phyloP scores from a whole-genome alignment of 2,888 invertebrate species.

The Bellardia pandia region DNA sequence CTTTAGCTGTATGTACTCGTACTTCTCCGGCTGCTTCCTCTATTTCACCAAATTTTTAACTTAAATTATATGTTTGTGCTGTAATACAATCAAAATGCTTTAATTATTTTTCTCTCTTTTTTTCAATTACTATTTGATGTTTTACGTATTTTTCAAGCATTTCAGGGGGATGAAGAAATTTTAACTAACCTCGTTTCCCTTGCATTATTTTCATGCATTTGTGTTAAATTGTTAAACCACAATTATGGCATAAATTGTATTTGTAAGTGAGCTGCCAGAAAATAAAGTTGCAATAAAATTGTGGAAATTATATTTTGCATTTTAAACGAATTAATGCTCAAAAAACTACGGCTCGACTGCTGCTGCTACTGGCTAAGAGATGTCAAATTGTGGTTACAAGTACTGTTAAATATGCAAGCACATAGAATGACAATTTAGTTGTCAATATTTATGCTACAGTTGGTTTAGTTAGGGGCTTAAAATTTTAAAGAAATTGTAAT shows the following conservation, averaged over 20 bases:
- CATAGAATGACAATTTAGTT: constrained; percentile 35
- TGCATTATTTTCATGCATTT: not conserved
- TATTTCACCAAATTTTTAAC: not conserved
- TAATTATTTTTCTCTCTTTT: not conserved
- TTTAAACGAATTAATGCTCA: constrained; percentile 4
- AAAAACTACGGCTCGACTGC: not conserved
- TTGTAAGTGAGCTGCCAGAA: constrained; percentile 28
- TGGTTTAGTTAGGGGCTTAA: not conserved
- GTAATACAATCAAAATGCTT: constrained; percentile 39
- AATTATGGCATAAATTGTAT: constrained; percentile 44
- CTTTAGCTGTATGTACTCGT: not conserved
- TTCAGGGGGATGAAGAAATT: not conserved
- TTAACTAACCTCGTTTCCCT: not conserved
- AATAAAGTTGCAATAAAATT: constrained; percentile 31
- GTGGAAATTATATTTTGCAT: constrained; percentile 22
- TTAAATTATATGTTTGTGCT: constrained; percentile 45
- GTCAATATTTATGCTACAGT: constrained; percentile 10
- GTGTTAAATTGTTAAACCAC: constrained; percentile 34
- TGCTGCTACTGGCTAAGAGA: constrained; percentile 4
- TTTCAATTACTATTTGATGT: constrained; percentile 52
- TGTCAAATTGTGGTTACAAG: not conserved
- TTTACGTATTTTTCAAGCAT: constrained; percentile 34
- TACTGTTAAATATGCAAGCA: constrained; percentile 41
- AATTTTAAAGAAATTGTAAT: not conserved
- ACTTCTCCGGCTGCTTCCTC: not conserved